Conservation (phyloP, 2,888 invertebrate species). For the Caenorhabditis doughertyi region DNA sequence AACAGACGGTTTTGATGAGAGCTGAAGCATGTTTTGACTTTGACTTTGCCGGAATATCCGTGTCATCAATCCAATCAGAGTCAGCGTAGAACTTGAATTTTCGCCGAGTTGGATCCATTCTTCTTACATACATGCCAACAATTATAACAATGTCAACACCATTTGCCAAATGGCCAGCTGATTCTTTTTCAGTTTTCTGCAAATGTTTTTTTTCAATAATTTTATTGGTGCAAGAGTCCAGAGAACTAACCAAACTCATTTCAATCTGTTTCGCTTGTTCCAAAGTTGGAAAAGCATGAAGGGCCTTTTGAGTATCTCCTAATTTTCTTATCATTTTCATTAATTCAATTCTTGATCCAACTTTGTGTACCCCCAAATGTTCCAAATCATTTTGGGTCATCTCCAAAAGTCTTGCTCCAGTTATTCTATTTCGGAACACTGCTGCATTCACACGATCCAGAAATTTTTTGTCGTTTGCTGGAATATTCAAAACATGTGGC, state of each 20-base stretch:
- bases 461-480: constrained; percentile 68
- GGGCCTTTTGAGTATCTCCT: constrained; percentile 52
- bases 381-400: constrained; percentile 77
- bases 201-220: not conserved
- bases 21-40: constrained; percentile 46
- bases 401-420: constrained; percentile 74
- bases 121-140: constrained; percentile 63
- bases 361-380: constrained; percentile 69
- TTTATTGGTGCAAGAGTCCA: not conserved
- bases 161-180: constrained; percentile 38
- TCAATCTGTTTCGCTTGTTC: constrained; percentile 61
- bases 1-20: constrained; percentile 64
- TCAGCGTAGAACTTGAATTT: constrained; percentile 71
- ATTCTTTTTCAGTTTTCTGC: constrained; percentile 64
- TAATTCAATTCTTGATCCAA: constrained; percentile 65
- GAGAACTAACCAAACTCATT: constrained; percentile 60
- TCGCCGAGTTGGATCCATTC: constrained; percentile 20
- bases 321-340: constrained; percentile 61
- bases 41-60: constrained; percentile 50
- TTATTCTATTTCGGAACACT: constrained; percentile 75
- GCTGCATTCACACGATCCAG: constrained; percentile 70
- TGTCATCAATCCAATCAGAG: constrained; percentile 65
- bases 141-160: constrained; percentile 54
- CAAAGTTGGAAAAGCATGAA: constrained; percentile 66
- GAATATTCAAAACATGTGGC: too few species aligned